Evolutionary conservation across 1,140 invertebrate genomes (phyloP), one percentile per base, ranked within the genome.

Genomic region (Caenorhabditis brenneri): DNA sequence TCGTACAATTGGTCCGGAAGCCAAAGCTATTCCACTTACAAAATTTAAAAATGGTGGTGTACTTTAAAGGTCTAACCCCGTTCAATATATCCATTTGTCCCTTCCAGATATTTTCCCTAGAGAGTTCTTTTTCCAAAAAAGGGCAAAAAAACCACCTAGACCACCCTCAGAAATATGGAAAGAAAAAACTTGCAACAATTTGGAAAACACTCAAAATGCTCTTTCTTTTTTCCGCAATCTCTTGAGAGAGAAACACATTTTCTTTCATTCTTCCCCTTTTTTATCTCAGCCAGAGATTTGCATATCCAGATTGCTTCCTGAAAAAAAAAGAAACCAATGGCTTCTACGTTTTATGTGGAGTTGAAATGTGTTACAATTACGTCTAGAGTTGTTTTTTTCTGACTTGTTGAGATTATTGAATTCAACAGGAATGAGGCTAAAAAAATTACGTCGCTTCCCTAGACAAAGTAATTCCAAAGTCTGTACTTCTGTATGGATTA

Each of bases 261-360:
- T 74, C 22, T 42, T 24, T 24, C 19, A 24, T 42, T 74, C 58
- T 33, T 33, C 31, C n/a, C 22, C n/a, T n/a, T 74, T 42, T 74
- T 74, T 74, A 74, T 74, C 65, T 22, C 36, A 4, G 36, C 65
- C 42, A n/a, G 10, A 12, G 36, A 74, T 74, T 74, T 74, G 65
- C 65, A 74, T 74, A 74, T 74, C 65, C 36, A 74, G 36, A 74
- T 74, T 74, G 65, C 36, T 74, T 74, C 36, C 36, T 42, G 60
- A 36, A 65, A 33, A 19, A 19, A 10, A n/a, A 39, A 5, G 1
- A 42, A 31, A 74, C 39, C 12, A 55, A 27, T 55, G 53, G 53
- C 53, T 55, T 55, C 53, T 24, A 24, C 15, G 15, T 10, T 55
- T 55, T 6, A 10, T 55, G 53, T n/a, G 42, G 42, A 46, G 10